A percentile compares a stretch with the other conserved stretches of the same genome.
phyloP scores from a whole-genome alignment of 2,797 vertebrate species.

The Scomberomorus guttatus region DNA sequence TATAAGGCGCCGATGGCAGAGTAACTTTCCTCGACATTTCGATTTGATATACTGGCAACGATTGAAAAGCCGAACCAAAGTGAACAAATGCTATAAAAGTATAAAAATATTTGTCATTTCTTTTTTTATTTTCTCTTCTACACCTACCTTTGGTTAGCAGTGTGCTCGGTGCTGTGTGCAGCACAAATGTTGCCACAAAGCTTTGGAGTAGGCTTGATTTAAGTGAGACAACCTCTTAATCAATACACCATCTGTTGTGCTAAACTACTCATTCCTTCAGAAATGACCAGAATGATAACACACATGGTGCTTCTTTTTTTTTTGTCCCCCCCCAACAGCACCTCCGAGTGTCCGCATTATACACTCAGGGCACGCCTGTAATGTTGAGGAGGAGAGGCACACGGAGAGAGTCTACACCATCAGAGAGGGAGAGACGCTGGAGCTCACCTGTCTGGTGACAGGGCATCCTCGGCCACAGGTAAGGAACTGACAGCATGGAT shows the following conservation, averaged over 20 bases:
- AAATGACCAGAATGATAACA: constrained; percentile 57
- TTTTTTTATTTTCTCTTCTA: constrained; percentile 16
- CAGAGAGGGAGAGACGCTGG: constrained; percentile 95
- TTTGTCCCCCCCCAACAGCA: constrained; percentile 79
- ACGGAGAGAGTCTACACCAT: constrained; percentile 98
- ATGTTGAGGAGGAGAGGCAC: constrained; percentile 97
- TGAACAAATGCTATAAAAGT: constrained; percentile 31
- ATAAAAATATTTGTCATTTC: constrained; percentile 22
- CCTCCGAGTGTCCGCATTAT: constrained; percentile 95
- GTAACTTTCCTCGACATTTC: constrained; percentile 15
- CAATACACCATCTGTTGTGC: constrained; percentile 58
- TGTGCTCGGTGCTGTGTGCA: constrained; percentile 12
- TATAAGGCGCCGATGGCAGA: constrained; percentile 1
- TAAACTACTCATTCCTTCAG: constrained; percentile 50
- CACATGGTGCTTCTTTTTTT: neutral
- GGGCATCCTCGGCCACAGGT: constrained; percentile 98
- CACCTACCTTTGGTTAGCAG: constrained; percentile 17
- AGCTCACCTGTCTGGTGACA: constrained; percentile 95
- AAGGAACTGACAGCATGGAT: constrained; percentile 58
- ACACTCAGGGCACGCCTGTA: constrained; percentile 96
- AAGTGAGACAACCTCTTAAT: constrained; percentile 60
- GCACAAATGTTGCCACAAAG: constrained; percentile 24
- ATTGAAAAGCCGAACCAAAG: constrained; percentile 30
- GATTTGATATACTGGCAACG: constrained; percentile 1
- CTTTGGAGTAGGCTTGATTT: constrained; percentile 34